Conservation (phyloP, 2,797 vertebrate genomes). For the Mormyrus proboscirostris region DNA sequence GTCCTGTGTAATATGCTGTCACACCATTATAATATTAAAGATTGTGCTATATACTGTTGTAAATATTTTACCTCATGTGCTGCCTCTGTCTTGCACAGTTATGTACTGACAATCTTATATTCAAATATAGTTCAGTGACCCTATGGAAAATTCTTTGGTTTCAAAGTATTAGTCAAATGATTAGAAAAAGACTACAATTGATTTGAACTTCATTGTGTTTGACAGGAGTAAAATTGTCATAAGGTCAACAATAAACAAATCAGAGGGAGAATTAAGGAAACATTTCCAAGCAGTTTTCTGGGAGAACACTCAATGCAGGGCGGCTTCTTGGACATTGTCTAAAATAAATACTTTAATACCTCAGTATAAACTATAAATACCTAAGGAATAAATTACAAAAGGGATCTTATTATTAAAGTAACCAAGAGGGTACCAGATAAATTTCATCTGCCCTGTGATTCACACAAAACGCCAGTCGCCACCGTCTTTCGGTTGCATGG, state of each 20-base stretch:
- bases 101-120: not conserved
- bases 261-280: not conserved
- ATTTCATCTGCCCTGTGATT: not conserved
- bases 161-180: not conserved
- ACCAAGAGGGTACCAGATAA: not conserved
- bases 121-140: not conserved
- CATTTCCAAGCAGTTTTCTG: not conserved
- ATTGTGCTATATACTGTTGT: not conserved
- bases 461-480: not conserved
- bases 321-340: not conserved
- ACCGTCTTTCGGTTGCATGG: not conserved
- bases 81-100: not conserved
- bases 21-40: not conserved
- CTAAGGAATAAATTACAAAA: not conserved
- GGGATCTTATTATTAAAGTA: not conserved
- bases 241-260: not conserved
- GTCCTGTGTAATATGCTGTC: not conserved
- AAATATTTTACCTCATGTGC: not conserved
- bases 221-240: not conserved
- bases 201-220: not conserved
- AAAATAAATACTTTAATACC: not conserved
- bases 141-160: not conserved
- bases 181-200: not conserved
- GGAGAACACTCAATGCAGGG: too few relatives aligned
- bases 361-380: not conserved